Base-by-base conservation (phyloP, 2,888 invertebrate species). In the Calameuta filiformis region DNA sequence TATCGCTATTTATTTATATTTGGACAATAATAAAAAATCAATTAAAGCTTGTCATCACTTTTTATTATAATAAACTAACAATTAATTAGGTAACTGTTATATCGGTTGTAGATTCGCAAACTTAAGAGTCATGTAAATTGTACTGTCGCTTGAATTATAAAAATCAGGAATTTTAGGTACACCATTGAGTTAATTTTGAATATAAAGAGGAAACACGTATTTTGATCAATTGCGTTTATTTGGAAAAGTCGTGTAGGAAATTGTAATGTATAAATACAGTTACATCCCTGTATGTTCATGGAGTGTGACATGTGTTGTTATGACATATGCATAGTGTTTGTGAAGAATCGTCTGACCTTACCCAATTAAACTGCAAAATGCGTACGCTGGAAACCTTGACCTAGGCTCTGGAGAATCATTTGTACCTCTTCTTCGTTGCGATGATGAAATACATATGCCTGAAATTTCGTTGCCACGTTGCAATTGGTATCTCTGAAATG, bases 311-410 rank as follows among this genome's bases (percentile, higher is more conserved):
- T 56, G 56, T 56, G 6, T 56, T 9, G 6, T 56, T 23, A 56
- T 56, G 23, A 56, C 23, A 56, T 56, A 56, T 56, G 56, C 9
- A 56, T 56, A 23, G 56, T 23, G 56, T 56, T 56, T 23, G 23
- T 56, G 23, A 56, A 56, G 56, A 23, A 56, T 56, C 23, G 23
- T 56, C 23, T 23, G 23, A 56, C 56, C 23, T 56, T 15, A 23
- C 56, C 23, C 56, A 56, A 9, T 89, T 83, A 93, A 73, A 93
- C 93, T 69, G 92, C 93, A 86, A 91, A 93, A 86, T 93, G 93
- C 9, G 93, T 93, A 81, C 93, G 90, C 75, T 92, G 92, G 82
- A 93, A 93, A 76, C 93, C 93, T 89, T 93, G 93, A 2, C 93
- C 93, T 76, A 93, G 91, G 83, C 93, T 93, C 83, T 92, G 92